These are phyloP conservation scores for Brachystomella parvula DNA, from an alignment of 1,140 invertebrate species.

Conservation along the genomic window DNA sequence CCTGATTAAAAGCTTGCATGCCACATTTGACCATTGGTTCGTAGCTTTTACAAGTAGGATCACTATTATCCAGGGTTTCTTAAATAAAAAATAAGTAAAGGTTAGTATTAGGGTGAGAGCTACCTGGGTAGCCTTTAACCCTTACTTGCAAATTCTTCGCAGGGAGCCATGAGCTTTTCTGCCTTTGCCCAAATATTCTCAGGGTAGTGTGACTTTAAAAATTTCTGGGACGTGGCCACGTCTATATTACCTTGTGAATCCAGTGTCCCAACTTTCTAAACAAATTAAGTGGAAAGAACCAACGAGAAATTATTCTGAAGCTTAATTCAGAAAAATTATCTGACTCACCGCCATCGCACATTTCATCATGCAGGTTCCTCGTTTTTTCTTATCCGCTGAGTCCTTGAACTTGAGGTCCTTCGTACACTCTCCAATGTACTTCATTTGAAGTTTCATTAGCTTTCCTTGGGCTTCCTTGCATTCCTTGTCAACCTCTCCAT, in stretches of 20 bases:
- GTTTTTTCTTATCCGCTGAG: not conserved
- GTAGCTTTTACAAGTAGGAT: not conserved
- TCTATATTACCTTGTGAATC: not conserved
- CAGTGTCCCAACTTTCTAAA: not conserved
- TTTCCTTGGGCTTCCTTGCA: not conserved
- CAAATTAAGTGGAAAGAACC: not conserved
- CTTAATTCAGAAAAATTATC: too few species aligned
- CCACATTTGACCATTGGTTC: slow-evolving; percentile 4
- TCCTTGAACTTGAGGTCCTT: not conserved
- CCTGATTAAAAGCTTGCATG: slow-evolving; percentile 13
- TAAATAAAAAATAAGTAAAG: not conserved
- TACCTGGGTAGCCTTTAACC: not conserved
- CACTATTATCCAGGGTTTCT: not conserved
- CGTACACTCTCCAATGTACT: not conserved
- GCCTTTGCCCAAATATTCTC: not conserved
- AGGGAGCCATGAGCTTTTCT: not conserved
- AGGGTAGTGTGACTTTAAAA: not conserved
- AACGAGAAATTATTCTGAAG: not conserved
- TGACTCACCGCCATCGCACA: not conserved
- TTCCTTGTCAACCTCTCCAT: not conserved
- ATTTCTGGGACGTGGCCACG: not conserved
- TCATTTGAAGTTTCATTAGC: not conserved
- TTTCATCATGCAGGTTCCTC: not conserved
- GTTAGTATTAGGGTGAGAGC: not conserved
- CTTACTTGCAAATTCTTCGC: not conserved